Evolutionary conservation across 2,888 invertebrate species (phyloP), one percentile per base, ranked within the genome.

Genomic region (Morpho achilles): DNA sequence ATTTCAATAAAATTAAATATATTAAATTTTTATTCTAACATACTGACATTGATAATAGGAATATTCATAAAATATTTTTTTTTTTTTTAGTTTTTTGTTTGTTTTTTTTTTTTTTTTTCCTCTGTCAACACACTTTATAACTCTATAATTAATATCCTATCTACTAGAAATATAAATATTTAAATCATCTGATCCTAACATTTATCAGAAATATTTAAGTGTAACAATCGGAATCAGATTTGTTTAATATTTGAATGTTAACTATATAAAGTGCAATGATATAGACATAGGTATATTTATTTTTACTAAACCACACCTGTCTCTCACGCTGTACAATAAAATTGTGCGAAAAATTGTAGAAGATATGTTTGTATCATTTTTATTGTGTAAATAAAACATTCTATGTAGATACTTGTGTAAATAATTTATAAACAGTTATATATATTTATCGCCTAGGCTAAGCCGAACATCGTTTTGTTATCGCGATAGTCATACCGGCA

Each of bases 271-370:
- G 8, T 55, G 40, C n/a, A 39, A 32, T 53, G 22, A 47, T 42
- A 53, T 41, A 22, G 39, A 41, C 16, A 42, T 9, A n/a, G n/a
- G n/a, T n/a, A 54, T 42, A 48, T n/a, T 16, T 40, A 43, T 43
- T 43, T n/a, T 43, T 43, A 43, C n/a, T 43, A n/a, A 43, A 9
- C 16, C 16, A 43, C 46, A 47, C 49, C 8, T 39, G 23, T 49
- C 49, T 42, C 40, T 52, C 41, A 46, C 40, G 45, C n/a, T 50
- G 10, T 50, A 43, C 51, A 23, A 56, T 53, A 57, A 56, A 59
- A 56, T 60, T 58, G 60, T 63, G 60, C 63, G 45, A 58, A 50
- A 44, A 49, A 52, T 40, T 61, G 23, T 48, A 53, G 39, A 51
- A 54, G 57, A 58, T 61, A 61, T 63, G 50, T 56, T 41, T 40